These are phyloP conservation scores for Eumeta japonica DNA, from an alignment of 1,140 invertebrate genomes.

Conservation along the genomic window DNA sequence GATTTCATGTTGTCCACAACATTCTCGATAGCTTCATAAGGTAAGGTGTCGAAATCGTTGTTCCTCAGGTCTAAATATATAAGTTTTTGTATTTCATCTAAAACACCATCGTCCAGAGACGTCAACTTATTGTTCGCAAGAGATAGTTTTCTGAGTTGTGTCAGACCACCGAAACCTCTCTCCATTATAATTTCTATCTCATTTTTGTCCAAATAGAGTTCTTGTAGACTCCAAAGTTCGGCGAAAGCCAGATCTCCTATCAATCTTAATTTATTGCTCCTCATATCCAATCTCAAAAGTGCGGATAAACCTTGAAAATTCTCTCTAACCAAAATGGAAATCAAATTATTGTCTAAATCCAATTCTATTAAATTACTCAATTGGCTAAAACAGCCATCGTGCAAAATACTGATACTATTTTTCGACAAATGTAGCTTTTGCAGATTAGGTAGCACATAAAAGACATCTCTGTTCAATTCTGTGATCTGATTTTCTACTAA, in stretches of 20 bases:
- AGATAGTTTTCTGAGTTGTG: constrained; percentile 65
- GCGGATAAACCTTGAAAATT: constrained; percentile 70
- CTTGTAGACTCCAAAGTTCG: constrained; percentile 69
- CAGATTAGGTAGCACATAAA: constrained; percentile 68
- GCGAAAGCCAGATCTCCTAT: constrained; percentile 73
- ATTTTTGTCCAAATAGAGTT: constrained; percentile 74
- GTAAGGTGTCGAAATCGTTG: constrained; percentile 73
- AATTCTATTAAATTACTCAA: constrained; percentile 66
- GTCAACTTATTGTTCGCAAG: constrained; percentile 73
- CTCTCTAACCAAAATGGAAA: constrained; percentile 67
- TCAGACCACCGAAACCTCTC: constrained; percentile 70
- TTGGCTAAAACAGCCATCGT: constrained; percentile 72
- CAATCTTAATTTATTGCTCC: constrained; percentile 68
- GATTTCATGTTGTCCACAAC: constrained; percentile 73
- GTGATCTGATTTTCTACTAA: constrained; percentile 71
- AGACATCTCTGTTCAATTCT: constrained; percentile 70
- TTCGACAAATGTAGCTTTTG: constrained; percentile 65
- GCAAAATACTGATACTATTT: constrained; percentile 70
- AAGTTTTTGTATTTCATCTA: constrained; percentile 65
- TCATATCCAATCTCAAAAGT: constrained; percentile 67
- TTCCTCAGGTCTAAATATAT: constrained; percentile 70
- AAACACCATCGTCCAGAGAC: constrained; percentile 63
- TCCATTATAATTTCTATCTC: constrained; percentile 64
- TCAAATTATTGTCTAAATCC: constrained; percentile 68
- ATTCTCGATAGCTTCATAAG: constrained; percentile 68